A percentile compares a stretch with the other conserved stretches of the same genome.
Evolutionary conservation across 2,888 invertebrate genomes (phyloP).

Genomic region (Tipula vernalis): DNA sequence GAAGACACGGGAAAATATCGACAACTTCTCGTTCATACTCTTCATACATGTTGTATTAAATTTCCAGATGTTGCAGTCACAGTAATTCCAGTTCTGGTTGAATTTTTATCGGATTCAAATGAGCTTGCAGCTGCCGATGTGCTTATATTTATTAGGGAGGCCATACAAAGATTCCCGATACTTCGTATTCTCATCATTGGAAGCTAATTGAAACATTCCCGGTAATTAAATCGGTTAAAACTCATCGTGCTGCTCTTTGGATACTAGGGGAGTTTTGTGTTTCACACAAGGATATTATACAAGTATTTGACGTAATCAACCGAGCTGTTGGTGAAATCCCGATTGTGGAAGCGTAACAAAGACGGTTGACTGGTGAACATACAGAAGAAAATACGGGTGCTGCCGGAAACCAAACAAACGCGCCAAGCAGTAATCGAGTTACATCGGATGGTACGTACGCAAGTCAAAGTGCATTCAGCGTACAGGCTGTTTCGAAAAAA

Average conservation of each 20-base stretch:
- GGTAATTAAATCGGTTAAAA: constrained; percentile 78
- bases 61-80: constrained; percentile 90
- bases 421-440: constrained; percentile 40
- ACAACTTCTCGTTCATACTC: constrained; percentile 85
- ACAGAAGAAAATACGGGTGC: constrained; percentile 36
- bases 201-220: constrained; percentile 60
- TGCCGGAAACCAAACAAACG: constrained; percentile 42
- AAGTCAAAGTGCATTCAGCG: constrained; percentile 91
- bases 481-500: constrained; percentile 49
- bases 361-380: constrained; percentile 59
- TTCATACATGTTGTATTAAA: constrained; percentile 88
- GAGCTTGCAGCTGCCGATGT: constrained; percentile 90
- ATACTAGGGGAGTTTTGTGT: constrained; percentile 93
- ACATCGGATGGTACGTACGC: constrained; percentile 99
- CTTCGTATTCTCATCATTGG: constrained; percentile 72
- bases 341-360: constrained; percentile 51
- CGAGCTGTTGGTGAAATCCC: constrained; percentile 58
- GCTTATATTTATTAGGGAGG: constrained; percentile 86
- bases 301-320: constrained; percentile 65
- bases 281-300: constrained; percentile 58
- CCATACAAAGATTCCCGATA: constrained; percentile 83
- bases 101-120: constrained; percentile 81
- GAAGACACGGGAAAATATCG: constrained; percentile 94
- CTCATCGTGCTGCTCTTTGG: constrained; percentile 92
- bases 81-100: constrained; percentile 89